Conservation (phyloP, 2,113 vertebrate species). For the Clarias gariepinus region DNA sequence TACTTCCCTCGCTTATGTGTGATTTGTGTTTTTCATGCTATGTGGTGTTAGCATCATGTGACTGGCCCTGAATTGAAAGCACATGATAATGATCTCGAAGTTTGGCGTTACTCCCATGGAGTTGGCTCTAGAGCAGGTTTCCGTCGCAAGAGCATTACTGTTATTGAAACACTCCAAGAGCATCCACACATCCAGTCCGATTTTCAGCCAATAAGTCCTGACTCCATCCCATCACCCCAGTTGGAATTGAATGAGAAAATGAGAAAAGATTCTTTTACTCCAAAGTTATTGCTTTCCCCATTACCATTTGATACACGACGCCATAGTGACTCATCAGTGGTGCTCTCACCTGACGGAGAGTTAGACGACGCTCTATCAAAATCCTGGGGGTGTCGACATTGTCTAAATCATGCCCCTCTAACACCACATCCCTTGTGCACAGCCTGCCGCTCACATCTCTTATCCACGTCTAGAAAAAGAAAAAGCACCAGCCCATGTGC, state of each 20-base stretch:
- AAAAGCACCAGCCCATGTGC: not conserved
- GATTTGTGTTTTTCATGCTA: slow-evolving; percentile 24
- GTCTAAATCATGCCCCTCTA: slow-evolving; percentile 50
- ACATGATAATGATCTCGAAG: slow-evolving; percentile 25
- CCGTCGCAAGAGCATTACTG: slow-evolving; percentile 57
- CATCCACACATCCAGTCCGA: slow-evolving; percentile 46
- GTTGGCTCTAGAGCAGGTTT: slow-evolving; percentile 31
- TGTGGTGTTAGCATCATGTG: slow-evolving; percentile 17
- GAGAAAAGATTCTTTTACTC: slow-evolving; percentile 26
- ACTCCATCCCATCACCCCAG: not conserved
- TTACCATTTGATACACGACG: slow-evolving; percentile 55
- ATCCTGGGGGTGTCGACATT: slow-evolving; percentile 38
- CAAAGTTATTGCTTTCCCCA: slow-evolving; percentile 24
- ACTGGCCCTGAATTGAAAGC: not conserved
- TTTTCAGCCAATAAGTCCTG: slow-evolving; percentile 32
- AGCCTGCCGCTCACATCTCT: slow-evolving; percentile 50
- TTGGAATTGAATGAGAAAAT: slow-evolving; percentile 18
- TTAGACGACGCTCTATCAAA: slow-evolving; percentile 34
- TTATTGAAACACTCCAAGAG: slow-evolving; percentile 57
- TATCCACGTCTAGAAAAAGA: slow-evolving; percentile 48
- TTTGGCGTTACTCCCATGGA: slow-evolving; percentile 44
- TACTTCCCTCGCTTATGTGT: not conserved
- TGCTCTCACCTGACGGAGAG: slow-evolving; percentile 5
- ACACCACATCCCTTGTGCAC: slow-evolving; percentile 54
- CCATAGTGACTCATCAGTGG: slow-evolving; percentile 59